Conservation (phyloP, 2,797 vertebrate genomes). For the Galago senegalensis region DNA sequence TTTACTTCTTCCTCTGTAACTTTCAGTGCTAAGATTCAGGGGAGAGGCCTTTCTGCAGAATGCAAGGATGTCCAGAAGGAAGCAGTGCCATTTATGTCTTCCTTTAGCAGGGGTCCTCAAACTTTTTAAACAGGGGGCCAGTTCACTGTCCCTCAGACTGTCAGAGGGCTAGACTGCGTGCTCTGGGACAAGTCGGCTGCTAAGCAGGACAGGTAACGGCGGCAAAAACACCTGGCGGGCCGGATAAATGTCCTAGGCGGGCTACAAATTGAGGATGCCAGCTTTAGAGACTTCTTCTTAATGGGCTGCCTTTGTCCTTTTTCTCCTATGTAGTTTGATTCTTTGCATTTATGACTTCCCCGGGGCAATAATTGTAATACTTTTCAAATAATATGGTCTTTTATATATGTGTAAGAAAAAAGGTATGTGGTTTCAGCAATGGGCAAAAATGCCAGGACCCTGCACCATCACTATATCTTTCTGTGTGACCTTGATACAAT, state of each 20-base stretch:
- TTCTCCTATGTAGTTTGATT: not conserved
- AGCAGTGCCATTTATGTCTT: not conserved
- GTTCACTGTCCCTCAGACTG: no score
- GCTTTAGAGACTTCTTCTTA: not conserved
- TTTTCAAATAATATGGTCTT: conserved; percentile 3
- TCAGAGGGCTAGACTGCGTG: no score
- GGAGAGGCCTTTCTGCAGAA: not conserved
- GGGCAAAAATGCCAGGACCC: not conserved
- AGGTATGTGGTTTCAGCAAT: not conserved
- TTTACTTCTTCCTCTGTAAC: not conserved
- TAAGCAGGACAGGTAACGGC: no score
- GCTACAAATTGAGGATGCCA: no score
- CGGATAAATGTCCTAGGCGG: no score
- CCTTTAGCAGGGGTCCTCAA: not conserved
- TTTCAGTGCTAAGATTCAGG: not conserved
- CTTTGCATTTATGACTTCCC: conserved; percentile 35
- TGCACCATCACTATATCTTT: not conserved
- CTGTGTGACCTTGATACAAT: not conserved
- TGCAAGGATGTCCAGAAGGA: not conserved
- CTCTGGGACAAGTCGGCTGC: no score
- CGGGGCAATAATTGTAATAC: not conserved
- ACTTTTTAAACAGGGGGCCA: no score
- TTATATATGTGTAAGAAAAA: conserved; percentile 46
- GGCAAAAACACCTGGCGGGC: no score
- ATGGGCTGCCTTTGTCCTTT: not conserved